Evolutionary conservation across 2,888 invertebrate species (phyloP), one percentile per base, ranked within the genome.

Genomic region (Dexiosoma caninum): DNA sequence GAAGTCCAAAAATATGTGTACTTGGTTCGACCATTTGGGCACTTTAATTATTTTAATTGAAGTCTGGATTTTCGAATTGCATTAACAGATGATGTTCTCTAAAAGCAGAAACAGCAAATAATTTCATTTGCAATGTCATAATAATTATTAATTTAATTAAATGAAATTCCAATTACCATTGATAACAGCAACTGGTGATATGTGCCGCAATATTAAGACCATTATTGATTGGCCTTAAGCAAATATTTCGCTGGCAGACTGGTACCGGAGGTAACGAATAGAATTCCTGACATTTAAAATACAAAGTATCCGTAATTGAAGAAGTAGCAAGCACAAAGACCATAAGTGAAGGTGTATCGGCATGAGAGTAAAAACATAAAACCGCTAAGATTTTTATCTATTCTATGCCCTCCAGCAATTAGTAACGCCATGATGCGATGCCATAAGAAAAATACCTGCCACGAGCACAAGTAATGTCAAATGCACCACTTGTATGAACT

Each of bases 311-410:
- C 21, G 95, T 93, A 10, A 97, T 92, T 0, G 95, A 93, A 0
- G 94, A 92, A 1, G 94, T 93, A 55, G 94, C 93, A 0, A 93
- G 67, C 94, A 93, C 0, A 95, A 90, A 89, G 94, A 96, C 93
- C 95, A 89, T 6, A 90, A 76, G 81, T 92, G 90, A 30, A 89
- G 66, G 87, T 87, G 30, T 40, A 75, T n/a, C 0, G 42, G 40
- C 35, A 66, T 42, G 10, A 8, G 30, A 5, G 27, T 27, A 27
- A 23, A 37, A 8, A 4, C n/a, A n/a, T n/a, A n/a, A 0, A 3
- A 27, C 0, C 27, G 95, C 96, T 32, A 98, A 91, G 0, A 94
- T 94, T 84, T 95, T 91, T 76, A 95, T 92, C 98, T 98, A 98
- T 86, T 95, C 94, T n/a, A 95, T 88, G 23, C 92, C 91, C 75